Percentiles rank a stretch among this genome's conserved stretches.
Conservation (phyloP, 2,888 invertebrate species). For the Microchrysa polita region DNA sequence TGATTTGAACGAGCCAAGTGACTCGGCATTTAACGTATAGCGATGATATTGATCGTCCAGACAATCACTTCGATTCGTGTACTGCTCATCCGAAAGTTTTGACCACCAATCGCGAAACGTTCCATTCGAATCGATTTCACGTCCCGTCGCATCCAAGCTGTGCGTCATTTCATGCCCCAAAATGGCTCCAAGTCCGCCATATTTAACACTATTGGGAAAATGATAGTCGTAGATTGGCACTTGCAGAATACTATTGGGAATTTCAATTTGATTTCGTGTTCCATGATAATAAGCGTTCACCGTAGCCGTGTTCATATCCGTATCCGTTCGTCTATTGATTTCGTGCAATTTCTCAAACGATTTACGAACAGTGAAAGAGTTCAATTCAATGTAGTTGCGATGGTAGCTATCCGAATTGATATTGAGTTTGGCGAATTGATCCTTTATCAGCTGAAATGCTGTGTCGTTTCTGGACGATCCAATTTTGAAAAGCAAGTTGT, state of each 20-base stretch:
- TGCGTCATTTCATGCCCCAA: slow-evolving; percentile 42
- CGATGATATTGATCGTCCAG: neutral
- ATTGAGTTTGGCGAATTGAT: neutral
- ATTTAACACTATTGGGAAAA: slow-evolving; percentile 26
- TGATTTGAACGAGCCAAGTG: neutral
- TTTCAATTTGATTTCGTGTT: slow-evolving; percentile 1
- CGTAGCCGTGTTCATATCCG: neutral
- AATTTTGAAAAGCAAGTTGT: slow-evolving; percentile 26
- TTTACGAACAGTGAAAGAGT: neutral
- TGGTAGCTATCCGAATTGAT: slow-evolving; percentile 1
- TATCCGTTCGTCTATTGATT: neutral
- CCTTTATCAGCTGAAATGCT: neutral
- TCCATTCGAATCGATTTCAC: slow-evolving; percentile 23
- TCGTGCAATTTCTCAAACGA: neutral
- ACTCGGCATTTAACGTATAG: neutral
- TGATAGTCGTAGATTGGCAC: slow-evolving; percentile 10
- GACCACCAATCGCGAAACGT: slow-evolving; percentile 22
- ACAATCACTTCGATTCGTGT: slow-evolving; percentile 18
- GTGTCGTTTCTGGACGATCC: neutral
- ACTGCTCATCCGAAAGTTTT: neutral
- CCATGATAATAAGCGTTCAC: slow-evolving; percentile 21
- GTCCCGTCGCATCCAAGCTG: slow-evolving; percentile 19
- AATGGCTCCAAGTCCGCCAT: slow-evolving; percentile 17
- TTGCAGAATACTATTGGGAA: slow-evolving; percentile 29
- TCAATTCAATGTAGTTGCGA: neutral